Base-by-base conservation (phyloP, 2,888 invertebrate genomes). In the Campoplex nolae region DNA sequence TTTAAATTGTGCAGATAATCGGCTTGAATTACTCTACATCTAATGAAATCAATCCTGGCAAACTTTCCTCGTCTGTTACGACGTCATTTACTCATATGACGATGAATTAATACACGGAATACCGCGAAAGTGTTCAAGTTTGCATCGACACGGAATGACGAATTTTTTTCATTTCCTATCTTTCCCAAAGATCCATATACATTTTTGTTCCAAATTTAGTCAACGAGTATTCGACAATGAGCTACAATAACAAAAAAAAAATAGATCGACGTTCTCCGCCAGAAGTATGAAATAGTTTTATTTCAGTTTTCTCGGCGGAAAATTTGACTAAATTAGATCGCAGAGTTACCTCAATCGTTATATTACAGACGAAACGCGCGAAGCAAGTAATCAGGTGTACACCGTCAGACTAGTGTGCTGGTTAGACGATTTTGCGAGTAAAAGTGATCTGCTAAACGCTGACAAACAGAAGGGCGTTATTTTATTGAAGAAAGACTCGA, bases 381-480 rank as follows among this genome's bases (percentile, higher is more conserved):
- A 76, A 77, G 54, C 42, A 32, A 67, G 35, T 67, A 51, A 65
- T 76, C 76, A 35, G 84, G 76, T 73, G 65, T 74, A 76, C 28
- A 48, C 32, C 68, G 84, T 71, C 75, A 62, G 62, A 71, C 58
- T 23, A 79, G 71, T n/a, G 45, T 28, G 11, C 48, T 8, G 42
- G n/a, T 9, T 67, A 62, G 35, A 65, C 58, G 62, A 16, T 67
- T 38, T n/a, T 38, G 73, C n/a, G n/a, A 23, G 32, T 38, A 35
- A 73, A 35, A 56, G 73, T 73, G 51, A n/a, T 54, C 8, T 54
- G n/a, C 48, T 71, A 6, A 28, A 7, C 8, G 71, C 54, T 73
- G 54, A 32, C 6, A 35, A 35, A 73, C 38, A 73, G 54, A 73
- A 73, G 73, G 73, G 35, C 73, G 18, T 6, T 56, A 73, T 18